Base-by-base conservation (phyloP, 2,797 vertebrate genomes). In the Psittacula derbiana region DNA sequence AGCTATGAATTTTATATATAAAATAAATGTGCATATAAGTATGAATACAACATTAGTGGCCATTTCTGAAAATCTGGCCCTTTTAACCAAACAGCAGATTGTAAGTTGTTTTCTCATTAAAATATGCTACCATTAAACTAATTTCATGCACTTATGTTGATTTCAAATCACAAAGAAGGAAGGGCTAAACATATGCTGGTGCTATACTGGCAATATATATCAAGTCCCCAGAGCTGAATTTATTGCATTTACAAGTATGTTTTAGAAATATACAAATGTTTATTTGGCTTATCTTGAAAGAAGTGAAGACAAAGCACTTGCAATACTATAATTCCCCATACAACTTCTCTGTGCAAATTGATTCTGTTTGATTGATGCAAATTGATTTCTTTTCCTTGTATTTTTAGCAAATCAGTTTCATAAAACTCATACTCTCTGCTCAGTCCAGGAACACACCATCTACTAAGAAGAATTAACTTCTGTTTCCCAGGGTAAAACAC, bases 381-480 rank as follows among this genome's bases (percentile, higher is more conserved):
- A 84, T 75, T 69, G 53, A 67, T 94, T 90, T 84, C 1, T 92
- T 92, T 83, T 78, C 40, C 8, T 30, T 49, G 12, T 2, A 75
- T 89, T 92, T 92, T 88, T 80, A 81, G 40, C 33, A 91, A 90
- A 92, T 70, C 80, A 69, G 11, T 70, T 95, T 88, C 31, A 49
- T 67, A 76, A 88, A 91, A 67, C 12, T 41, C 61, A 31, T 75
- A 40, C 2, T n/a, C 15, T 93, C 43, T 92, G 9, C 44, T 84
- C 41, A 81, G 25, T 44, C 23, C 30, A n/a, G 38, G 76, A 90
- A 70, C 20, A 61, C 8, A 76, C 3, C n/a, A 67, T n/a, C 25
- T 81, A 23, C 28, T 81, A 60, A 30, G 41, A 80, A 9, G 55
- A 92, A 88, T 90, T 87, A 70, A 8, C 14, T 74, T 81, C 40